Conservation (phyloP, 2,888 invertebrate genomes). For the Stenodera caucasica region DNA sequence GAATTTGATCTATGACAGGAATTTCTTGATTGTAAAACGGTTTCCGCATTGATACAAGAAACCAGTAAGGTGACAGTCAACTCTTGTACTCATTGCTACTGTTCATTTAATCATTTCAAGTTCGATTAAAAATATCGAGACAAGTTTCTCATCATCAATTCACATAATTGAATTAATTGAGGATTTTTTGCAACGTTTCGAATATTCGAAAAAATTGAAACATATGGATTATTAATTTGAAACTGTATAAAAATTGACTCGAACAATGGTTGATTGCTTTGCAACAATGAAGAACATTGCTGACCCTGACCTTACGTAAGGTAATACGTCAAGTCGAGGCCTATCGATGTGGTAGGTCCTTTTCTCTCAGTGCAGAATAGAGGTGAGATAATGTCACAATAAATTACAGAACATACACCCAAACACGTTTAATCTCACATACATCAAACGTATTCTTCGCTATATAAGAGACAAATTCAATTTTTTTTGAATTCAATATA, state of each 20-base stretch:
- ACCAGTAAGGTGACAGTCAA: slow-evolving; percentile 18
- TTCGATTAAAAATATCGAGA: background rate
- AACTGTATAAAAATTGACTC: background rate
- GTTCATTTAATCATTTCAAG: slow-evolving; percentile 1
- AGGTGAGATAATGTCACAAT: slow-evolving; percentile 41
- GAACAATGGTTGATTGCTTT: background rate
- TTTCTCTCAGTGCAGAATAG: slow-evolving; percentile 28
- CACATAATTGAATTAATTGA: too few species aligned
- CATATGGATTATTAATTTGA: too few species aligned
- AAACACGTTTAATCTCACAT: slow-evolving; percentile 10
- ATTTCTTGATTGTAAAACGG: slow-evolving; percentile 2
- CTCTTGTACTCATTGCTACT: background rate
- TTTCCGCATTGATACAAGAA: slow-evolving; percentile 22
- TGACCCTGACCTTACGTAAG: slow-evolving; percentile 47
- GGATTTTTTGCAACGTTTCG: too few species aligned
- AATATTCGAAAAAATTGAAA: too few species aligned
- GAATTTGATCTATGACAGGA: background rate
- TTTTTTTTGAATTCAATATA: background rate
- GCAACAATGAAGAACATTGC: slow-evolving; percentile 12
- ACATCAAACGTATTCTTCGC: slow-evolving; percentile 13
- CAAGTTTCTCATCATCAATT: background rate
- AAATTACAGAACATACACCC: slow-evolving; percentile 31
- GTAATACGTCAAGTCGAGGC: slow-evolving; percentile 40
- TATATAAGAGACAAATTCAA: background rate
- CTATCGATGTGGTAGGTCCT: slow-evolving; percentile 45